phyloP scores from a whole-genome alignment of 2,888 invertebrate species.

The Glaucopsyche alexis region DNA sequence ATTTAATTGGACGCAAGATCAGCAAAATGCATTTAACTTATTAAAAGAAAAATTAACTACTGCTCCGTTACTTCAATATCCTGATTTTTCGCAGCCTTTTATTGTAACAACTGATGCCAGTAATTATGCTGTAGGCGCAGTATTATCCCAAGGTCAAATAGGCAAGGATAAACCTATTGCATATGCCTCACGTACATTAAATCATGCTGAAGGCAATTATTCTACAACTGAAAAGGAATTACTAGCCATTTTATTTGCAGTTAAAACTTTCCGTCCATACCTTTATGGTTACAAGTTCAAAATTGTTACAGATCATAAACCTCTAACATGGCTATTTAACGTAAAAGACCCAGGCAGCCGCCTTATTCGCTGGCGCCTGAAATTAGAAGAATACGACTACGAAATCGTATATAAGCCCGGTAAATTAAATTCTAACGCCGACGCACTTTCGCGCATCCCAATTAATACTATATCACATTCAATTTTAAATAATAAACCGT shows the following conservation, averaged over 20 bases:
- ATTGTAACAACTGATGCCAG: background rate
- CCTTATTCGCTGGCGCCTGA: slow-evolving; percentile 36
- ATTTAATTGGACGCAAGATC: too few relatives aligned
- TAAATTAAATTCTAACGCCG: slow-evolving; percentile 37
- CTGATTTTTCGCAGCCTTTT: background rate
- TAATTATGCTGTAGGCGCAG: background rate
- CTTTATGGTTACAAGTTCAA: slow-evolving; percentile 31
- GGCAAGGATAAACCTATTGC: slow-evolving; percentile 34
- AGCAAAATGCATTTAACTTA: background rate
- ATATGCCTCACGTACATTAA: slow-evolving; percentile 41
- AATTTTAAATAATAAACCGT: background rate
- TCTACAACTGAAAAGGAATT: slow-evolving; percentile 32
- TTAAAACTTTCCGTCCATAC: slow-evolving; percentile 25
- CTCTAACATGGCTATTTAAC: background rate
- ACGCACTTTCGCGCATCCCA: slow-evolving; percentile 39
- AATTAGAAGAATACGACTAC: slow-evolving; percentile 30
- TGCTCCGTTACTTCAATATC: background rate
- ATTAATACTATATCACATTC: slow-evolving; percentile 27
- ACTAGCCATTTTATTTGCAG: too few relatives aligned
- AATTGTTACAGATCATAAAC: too few relatives aligned
- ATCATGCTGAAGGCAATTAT: slow-evolving; percentile 41
- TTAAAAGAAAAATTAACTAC: background rate
- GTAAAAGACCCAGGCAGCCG: slow-evolving; percentile 34
- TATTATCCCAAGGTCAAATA: slow-evolving; percentile 34
- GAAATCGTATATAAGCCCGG: slow-evolving; percentile 35